These are phyloP conservation scores for Atlantisia rogersi DNA, from an alignment of 2,113 vertebrate genomes.

Conservation along the genomic window DNA sequence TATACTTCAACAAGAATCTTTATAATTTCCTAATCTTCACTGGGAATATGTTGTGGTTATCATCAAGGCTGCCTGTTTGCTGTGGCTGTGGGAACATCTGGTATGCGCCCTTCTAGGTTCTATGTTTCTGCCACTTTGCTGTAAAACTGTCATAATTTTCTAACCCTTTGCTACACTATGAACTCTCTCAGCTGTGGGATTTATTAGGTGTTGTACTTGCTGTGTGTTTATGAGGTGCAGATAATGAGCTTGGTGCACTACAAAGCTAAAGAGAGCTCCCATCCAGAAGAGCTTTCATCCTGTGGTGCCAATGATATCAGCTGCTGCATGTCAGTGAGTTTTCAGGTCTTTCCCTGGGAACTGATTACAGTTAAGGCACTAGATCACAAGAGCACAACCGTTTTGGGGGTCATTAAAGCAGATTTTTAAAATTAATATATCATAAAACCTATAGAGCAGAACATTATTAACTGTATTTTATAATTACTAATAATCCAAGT, in stretches of 20 bases:
- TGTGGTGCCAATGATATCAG: background rate
- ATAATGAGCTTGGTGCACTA: background rate
- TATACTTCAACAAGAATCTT: background rate
- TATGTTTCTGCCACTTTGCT: background rate
- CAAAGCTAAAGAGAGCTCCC: background rate
- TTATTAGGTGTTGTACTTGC: background rate
- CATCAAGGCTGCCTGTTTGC: background rate
- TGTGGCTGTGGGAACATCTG: background rate
- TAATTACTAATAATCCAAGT: background rate
- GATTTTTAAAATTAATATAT: background rate
- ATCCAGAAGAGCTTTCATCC: background rate
- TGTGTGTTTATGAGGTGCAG: constrained; percentile 17
- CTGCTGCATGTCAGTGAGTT: background rate
- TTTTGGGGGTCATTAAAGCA: background rate
- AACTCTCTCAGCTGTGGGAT: constrained; percentile 1
- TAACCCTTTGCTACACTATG: background rate
- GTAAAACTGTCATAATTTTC: background rate
- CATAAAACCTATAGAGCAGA: background rate
- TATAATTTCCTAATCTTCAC: background rate
- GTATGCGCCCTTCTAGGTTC: background rate
- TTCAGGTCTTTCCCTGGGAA: background rate
- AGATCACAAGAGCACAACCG: background rate
- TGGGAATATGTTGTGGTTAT: background rate
- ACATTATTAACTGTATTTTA: background rate
- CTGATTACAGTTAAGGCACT: background rate